These are phyloP conservation scores for Adelges cooleyi DNA, from an alignment of 1,140 invertebrate species.

Conservation along the genomic window DNA sequence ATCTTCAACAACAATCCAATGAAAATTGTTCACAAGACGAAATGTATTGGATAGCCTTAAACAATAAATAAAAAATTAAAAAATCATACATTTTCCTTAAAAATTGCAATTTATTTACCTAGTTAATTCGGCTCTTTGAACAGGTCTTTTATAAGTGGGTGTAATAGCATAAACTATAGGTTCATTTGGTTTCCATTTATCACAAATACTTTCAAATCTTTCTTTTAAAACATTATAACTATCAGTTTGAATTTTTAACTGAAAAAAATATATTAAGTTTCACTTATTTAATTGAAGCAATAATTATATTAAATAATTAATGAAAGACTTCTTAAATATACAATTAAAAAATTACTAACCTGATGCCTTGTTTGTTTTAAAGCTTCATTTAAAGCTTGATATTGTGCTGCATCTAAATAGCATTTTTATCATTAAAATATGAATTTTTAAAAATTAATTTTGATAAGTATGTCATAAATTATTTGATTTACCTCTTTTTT, in stretches of 20 bases:
- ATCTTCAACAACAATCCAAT: conserved; percentile 96
- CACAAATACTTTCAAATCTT: conserved; percentile 32
- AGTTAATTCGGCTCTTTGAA: conserved; percentile 92
- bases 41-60: conserved; percentile 77
- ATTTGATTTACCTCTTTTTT: conserved; percentile 31
- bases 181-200: conserved; percentile 35
- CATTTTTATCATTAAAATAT: not conserved
- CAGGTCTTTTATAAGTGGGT: conserved; percentile 76
- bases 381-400: conserved; percentile 7
- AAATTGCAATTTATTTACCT: conserved; percentile 42
- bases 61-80: conserved; percentile 19
- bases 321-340: too few relatives aligned
- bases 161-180: conserved; percentile 75
- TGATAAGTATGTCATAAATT: too few relatives aligned
- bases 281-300: too few relatives aligned
- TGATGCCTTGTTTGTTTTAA: not conserved
- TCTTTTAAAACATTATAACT: conserved; percentile 31
- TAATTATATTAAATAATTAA: too few relatives aligned
- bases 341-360: not conserved
- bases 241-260: conserved; percentile 9
- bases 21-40: conserved; percentile 72
- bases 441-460: too few relatives aligned
- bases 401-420: not conserved
- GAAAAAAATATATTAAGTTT: not conserved
- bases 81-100: not conserved